These are phyloP conservation scores for Drosophila chauvacae DNA, from an alignment of 1,140 invertebrate genomes.

Conservation along the genomic window DNA sequence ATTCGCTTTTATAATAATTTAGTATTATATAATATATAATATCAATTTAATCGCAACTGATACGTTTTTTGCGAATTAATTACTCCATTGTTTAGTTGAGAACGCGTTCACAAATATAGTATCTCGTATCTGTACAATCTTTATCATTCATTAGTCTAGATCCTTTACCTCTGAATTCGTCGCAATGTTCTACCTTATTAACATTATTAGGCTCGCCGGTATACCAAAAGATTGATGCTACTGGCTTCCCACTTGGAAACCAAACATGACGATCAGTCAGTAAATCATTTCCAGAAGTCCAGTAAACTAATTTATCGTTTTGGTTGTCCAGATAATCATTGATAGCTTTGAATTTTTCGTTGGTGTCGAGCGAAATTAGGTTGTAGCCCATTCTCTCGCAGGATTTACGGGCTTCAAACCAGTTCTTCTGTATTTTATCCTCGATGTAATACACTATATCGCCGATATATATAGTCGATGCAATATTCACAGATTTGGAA, in stretches of 20 bases:
- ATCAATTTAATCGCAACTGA: too few relatives aligned
- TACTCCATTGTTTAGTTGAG: not conserved
- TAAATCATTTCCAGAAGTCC: not conserved
- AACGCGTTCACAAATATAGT: not conserved
- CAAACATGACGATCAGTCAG: not conserved
- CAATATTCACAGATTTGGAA: not conserved
- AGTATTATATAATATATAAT: too few relatives aligned
- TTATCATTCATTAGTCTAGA: not conserved
- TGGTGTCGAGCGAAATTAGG: not conserved
- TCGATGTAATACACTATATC: conserved; percentile 1
- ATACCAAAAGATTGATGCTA: conserved; percentile 14
- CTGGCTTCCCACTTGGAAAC: not conserved
- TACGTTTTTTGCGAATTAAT: too few relatives aligned
- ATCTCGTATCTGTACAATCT: not conserved
- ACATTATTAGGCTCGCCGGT: conserved; percentile 16
- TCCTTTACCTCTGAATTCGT: not conserved
- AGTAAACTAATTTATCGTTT: not conserved
- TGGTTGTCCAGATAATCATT: not conserved
- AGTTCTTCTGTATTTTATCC: not conserved
- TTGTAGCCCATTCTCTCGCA: not conserved
- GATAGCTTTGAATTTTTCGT: not conserved
- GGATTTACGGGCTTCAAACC: not conserved
- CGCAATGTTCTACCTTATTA: conserved; percentile 1
- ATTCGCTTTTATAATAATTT: too few relatives aligned
- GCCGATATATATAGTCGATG: not conserved